Base-by-base conservation (phyloP, 2,113 vertebrate genomes). In the Albula glossodonta region DNA sequence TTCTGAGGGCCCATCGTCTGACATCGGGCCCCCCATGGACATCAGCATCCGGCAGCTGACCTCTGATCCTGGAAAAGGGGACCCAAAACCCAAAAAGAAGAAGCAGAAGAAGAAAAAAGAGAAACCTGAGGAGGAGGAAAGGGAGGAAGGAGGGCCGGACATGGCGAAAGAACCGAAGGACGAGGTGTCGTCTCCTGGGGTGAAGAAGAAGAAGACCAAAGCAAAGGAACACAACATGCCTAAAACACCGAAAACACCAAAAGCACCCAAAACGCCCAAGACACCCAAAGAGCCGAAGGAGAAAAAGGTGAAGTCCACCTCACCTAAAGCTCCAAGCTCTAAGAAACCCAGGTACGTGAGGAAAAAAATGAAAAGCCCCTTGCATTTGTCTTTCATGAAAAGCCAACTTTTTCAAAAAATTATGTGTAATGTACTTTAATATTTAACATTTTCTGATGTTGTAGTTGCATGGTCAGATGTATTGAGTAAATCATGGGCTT, bases 91-190 rank as follows among this genome's bases (percentile, higher is more conserved):
- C 94, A 98, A 98, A 88, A 98, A 97, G 95, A 99, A 99, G 92
- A 98, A 97, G 95, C 98, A 99, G 92, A 98, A 98, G 96, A 99
- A 98, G 91, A 97, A 98, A 96, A 99, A 98, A 95, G 96, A 96
- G 78, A 98, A 99, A 88, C 96, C 94, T 85, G 93, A 90, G 83
- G 93, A 94, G 77, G 96, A 93, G 91, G 95, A 94, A 80, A 94
- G 93, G 88, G 91, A 92, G 83, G 93, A 92, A 86, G 94, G 92
- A 86, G 94, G 92, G 86, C 89, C 94, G 90, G 96, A 96, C 52
- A 93, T 85, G 86, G 94, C 82, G 83, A 94, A 92, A 94, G 94
- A 92, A 90, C 90, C 80, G 92, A 92, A 91, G 94, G 95, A 89
- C 85, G 96, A 96, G 87, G 94, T 94, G 70, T 94, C 93, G 70